phyloP scores from a whole-genome alignment of 1,140 invertebrate genomes.

The Centruroides vittatus region DNA sequence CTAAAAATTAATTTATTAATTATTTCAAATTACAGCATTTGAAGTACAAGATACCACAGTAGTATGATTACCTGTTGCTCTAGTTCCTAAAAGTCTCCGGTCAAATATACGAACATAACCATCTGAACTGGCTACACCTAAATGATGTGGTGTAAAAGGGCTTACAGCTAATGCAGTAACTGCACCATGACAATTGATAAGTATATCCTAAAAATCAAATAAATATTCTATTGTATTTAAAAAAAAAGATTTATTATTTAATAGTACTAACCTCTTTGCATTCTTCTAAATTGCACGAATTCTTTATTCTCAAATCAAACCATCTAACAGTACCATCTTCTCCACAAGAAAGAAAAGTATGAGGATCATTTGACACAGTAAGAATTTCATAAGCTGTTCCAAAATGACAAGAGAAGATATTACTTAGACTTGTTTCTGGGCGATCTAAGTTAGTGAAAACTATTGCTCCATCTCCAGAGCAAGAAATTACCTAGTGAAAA shows the following conservation, averaged over 20 bases:
- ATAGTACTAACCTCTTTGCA: constrained; percentile 42
- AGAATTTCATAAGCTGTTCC: constrained; percentile 71
- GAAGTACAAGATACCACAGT: too few species aligned
- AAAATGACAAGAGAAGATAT: constrained; percentile 60
- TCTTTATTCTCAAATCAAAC: constrained; percentile 41
- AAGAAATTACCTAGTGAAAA: constrained; percentile 48
- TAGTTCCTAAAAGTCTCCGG: constrained; percentile 43
- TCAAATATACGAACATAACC: constrained; percentile 47
- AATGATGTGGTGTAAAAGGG: constrained; percentile 50
- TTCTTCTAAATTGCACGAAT: constrained; percentile 24
- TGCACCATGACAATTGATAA: constrained; percentile 53
- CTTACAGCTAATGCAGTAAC: constrained; percentile 66
- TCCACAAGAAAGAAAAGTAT: constrained; percentile 68
- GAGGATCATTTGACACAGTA: constrained; percentile 55
- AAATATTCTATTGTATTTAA: too few species aligned
- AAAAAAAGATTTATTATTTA: too few species aligned
- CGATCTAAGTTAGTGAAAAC: constrained; percentile 46
- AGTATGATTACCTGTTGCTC: constrained; percentile 28
- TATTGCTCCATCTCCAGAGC: constrained; percentile 71
- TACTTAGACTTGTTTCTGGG: constrained; percentile 42
- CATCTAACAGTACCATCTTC: constrained; percentile 79
- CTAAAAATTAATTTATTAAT: too few species aligned
- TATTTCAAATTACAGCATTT: too few species aligned
- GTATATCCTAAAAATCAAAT: constrained; percentile 44
- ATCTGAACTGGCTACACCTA: constrained; percentile 67